Conservation (phyloP, 2,888 invertebrate genomes). For the Cheilosia grossa region DNA sequence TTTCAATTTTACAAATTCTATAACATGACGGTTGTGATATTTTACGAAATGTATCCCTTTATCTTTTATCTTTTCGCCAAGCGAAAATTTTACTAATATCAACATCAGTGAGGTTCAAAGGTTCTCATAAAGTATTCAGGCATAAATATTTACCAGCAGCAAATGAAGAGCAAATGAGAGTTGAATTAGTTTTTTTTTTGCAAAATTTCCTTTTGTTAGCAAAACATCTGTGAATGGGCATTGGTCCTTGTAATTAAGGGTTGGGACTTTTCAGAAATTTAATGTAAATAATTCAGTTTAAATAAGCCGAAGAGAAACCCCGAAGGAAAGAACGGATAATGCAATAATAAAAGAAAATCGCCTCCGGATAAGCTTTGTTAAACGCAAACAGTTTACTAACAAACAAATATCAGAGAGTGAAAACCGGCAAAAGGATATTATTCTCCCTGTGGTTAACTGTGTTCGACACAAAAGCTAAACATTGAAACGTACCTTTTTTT, state of each 20-base stretch:
- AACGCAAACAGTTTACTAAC: background rate
- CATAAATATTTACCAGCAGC: background rate
- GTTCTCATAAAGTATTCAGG: background rate
- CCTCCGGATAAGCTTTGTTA: background rate
- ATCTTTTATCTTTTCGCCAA: background rate
- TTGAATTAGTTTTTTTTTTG: background rate
- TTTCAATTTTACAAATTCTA: background rate
- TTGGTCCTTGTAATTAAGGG: background rate
- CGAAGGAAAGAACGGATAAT: background rate
- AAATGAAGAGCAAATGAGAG: background rate
- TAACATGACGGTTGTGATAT: background rate
- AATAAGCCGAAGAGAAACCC: background rate
- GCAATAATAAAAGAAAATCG: background rate
- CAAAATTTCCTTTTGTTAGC: background rate
- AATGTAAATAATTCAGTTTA: conserved; percentile 1
- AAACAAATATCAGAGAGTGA: too few relatives aligned
- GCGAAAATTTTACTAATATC: background rate
- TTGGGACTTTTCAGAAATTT: conserved; percentile 3
- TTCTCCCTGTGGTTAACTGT: background rate
- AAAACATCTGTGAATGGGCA: background rate
- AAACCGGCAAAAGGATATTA: conserved; percentile 1
- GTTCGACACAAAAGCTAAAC: background rate
- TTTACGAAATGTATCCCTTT: background rate
- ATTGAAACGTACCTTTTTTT: background rate
- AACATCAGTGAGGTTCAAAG: background rate